Evolutionary conservation across 2,113 vertebrate species (phyloP), one percentile per base, ranked within the genome.

Genomic region (Meleagris gallopavo): DNA sequence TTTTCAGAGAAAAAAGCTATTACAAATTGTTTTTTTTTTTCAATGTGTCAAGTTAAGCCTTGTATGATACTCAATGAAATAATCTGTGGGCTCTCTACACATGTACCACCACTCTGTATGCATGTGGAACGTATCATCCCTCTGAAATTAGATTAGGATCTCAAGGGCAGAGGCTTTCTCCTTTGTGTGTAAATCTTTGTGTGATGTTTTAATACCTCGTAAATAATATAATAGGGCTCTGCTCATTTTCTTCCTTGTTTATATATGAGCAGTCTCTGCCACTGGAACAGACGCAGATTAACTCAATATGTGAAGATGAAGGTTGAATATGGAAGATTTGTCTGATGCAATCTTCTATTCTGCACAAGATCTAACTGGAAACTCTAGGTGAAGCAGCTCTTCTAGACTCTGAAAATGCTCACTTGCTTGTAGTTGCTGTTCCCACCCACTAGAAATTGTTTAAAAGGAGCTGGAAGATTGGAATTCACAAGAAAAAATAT

Each of bases 261-360:
- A 20, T 27, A 72, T 69, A 57, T 48, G 22, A 95, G 71, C 80
- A 57, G 54, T 82, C 95, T 90, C 57, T 90, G 76, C 72, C 65
- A 84, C 61, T 93, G 43, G 41, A 82, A 75, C 65, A 78, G 61
- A 55, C 12, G 60, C 65, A 54, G 46, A 71, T 75, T 92, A 90
- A 78, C 46, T 91, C 90, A 86, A 29, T 78, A 72, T 72, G 86
- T 92, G 65, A 88, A 92, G 61, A 90, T 83, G 89, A 76, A 86
- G 81, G 66, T 24, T 86, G 36, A 32, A 66, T 87, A 74, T 76
- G 48, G 45, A 52, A 16, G n/a, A 22, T n/a, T 84, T 93, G 74
- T 65, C 62, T 84, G 90, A 87, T 94, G 64, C 40, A 87, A 48
- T 41, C 66, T 93, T 93, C 86, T 69, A 76, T 76, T 94, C 22